These are phyloP conservation scores for Drosophila sp. DNA, from an alignment of 1,140 invertebrate species.

Conservation along the genomic window DNA sequence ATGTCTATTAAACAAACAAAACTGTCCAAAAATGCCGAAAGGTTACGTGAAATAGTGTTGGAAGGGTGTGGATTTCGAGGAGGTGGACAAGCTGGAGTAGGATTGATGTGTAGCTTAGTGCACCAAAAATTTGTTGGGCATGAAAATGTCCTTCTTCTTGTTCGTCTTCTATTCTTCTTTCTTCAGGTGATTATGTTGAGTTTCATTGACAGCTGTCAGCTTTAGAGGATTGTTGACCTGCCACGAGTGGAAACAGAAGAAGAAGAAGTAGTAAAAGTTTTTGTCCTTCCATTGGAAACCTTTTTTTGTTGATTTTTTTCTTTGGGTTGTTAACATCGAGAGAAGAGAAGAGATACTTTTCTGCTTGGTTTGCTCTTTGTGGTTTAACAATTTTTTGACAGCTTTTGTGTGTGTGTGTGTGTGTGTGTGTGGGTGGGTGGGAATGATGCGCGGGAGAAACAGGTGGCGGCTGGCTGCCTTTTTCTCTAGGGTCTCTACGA, in stretches of 20 bases:
- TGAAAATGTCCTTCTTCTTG: slow-evolving; percentile 21
- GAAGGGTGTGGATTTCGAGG: neutral
- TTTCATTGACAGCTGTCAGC: slow-evolving; percentile 54
- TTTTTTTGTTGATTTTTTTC: slow-evolving; percentile 13
- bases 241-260: neutral
- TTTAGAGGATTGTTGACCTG: slow-evolving; percentile 26
- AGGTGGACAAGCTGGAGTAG: neutral
- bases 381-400: slow-evolving; percentile 65
- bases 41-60: neutral
- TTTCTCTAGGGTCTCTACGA: slow-evolving; percentile 9
- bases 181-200: slow-evolving; percentile 33
- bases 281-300: slow-evolving; percentile 41
- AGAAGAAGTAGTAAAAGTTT: slow-evolving; percentile 24
- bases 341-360: slow-evolving; percentile 54
- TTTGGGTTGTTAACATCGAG: slow-evolving; percentile 17
- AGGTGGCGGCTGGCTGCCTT: slow-evolving; percentile 4
- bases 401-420: slow-evolving; percentile 25
- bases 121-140: slow-evolving; percentile 48
- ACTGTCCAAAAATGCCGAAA: slow-evolving; percentile 30
- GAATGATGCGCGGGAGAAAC: neutral
- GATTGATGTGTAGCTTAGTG: slow-evolving; percentile 56
- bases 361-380: slow-evolving; percentile 53
- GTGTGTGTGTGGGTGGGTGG: slow-evolving; percentile 7
- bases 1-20: slow-evolving; percentile 64
- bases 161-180: too few species aligned